Conservation (phyloP, 2,797 vertebrate species). For the Synanceia verrucosa region DNA sequence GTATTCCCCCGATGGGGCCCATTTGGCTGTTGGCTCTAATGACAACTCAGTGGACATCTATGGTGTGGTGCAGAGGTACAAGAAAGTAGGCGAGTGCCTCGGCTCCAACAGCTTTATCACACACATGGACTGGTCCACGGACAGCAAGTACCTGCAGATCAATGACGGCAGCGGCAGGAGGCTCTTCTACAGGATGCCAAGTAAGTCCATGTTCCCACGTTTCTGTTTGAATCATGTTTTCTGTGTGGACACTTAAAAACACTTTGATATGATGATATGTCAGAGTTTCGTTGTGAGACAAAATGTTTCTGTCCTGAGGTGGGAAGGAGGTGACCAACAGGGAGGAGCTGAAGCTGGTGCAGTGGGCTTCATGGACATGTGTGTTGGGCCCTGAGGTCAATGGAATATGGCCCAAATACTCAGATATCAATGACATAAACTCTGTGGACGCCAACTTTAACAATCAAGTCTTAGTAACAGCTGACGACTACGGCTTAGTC, state of each 20-base stretch:
- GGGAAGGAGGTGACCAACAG: conserved; percentile 95
- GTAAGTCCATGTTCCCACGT: conserved; percentile 75
- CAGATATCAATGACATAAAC: conserved; percentile 95
- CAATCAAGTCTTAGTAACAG: conserved; percentile 96
- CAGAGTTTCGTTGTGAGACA: conserved; percentile 48
- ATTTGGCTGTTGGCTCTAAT: conserved; percentile 96
- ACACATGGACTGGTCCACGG: conserved; percentile 98
- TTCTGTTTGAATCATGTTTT: not conserved
- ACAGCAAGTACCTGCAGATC: conserved; percentile 95
- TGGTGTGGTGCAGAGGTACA: conserved; percentile 95
- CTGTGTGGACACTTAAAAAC: not conserved
- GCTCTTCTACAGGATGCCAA: conserved; percentile 96
- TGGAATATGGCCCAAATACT: conserved; percentile 98
- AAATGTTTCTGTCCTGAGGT: conserved; percentile 79
- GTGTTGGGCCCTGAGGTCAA: conserved; percentile 95
- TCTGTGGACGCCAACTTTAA: conserved; percentile 96
- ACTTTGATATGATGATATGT: not conserved
- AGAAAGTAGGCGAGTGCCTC: conserved; percentile 96
- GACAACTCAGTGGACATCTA: conserved; percentile 96
- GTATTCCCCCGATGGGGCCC: conserved; percentile 95
- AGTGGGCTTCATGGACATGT: conserved; percentile 98
- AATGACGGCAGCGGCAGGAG: conserved; percentile 95
- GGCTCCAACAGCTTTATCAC: conserved; percentile 95
- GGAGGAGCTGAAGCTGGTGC: conserved; percentile 93
- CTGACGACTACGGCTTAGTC: conserved; percentile 96